Conservation (phyloP, 2,113 vertebrate genomes). For the Triplophysa tibetana region DNA sequence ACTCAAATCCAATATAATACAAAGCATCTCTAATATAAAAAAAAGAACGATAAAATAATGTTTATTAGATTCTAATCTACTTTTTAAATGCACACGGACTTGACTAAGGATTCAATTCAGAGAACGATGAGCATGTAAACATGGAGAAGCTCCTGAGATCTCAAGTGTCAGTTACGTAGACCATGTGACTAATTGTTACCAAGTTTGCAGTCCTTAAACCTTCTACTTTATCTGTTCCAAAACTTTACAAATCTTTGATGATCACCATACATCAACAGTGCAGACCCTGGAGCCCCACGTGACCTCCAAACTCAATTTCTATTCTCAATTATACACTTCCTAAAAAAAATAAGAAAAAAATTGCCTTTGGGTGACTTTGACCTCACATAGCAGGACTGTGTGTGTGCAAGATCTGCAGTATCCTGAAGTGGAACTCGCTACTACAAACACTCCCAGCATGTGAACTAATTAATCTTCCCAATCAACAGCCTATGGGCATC, state of each 20-base stretch:
- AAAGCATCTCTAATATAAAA: too few species aligned
- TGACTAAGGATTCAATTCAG: too few species aligned
- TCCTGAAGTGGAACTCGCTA: slow-evolving; percentile 45
- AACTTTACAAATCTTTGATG: slow-evolving; percentile 38
- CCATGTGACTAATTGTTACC: background rate
- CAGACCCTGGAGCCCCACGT: slow-evolving; percentile 35
- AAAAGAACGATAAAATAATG: too few species aligned
- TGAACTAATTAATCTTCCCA: slow-evolving; percentile 80
- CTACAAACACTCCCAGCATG: slow-evolving; percentile 65
- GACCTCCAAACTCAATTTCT: slow-evolving; percentile 41
- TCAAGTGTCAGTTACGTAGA: background rate
- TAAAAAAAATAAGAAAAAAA: slow-evolving; percentile 27
- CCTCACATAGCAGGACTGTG: slow-evolving; percentile 40
- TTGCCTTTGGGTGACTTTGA: slow-evolving; percentile 34
- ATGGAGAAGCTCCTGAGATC: background rate
- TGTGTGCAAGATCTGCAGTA: slow-evolving; percentile 30
- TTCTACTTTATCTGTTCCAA: slow-evolving; percentile 4
- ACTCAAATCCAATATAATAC: too few species aligned
- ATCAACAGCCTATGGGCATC: slow-evolving; percentile 73
- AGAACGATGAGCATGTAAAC: too few species aligned
- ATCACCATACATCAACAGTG: slow-evolving; percentile 35
- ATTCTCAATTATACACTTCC: slow-evolving; percentile 53
- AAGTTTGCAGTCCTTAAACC: slow-evolving; percentile 12
- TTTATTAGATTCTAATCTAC: too few species aligned
- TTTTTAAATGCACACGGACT: too few species aligned